These are phyloP conservation scores for Solenodon paradoxus DNA, from an alignment of 2,113 vertebrate species.

Conservation along the genomic window DNA sequence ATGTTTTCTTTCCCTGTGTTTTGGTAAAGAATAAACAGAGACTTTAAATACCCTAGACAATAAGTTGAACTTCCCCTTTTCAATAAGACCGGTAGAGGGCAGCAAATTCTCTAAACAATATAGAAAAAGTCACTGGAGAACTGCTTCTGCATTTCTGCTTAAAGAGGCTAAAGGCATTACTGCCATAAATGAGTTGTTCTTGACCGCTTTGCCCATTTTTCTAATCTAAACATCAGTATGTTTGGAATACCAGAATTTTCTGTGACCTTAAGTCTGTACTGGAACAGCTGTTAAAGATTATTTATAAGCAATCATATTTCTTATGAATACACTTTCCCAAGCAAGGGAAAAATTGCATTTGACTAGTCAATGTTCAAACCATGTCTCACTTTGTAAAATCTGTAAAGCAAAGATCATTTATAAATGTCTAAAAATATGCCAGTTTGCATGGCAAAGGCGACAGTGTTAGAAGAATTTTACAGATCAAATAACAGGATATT, in stretches of 20 bases:
- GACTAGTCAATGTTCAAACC: background rate
- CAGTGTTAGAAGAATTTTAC: background rate
- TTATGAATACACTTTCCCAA: background rate
- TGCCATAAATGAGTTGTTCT: background rate
- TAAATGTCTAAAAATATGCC: background rate
- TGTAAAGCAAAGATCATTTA: background rate
- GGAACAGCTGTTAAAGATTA: background rate
- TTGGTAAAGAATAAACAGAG: background rate
- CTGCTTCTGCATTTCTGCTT: background rate
- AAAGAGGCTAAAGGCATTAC: background rate
- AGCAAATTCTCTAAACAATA: background rate
- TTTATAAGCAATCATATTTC: background rate
- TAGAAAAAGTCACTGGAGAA: background rate
- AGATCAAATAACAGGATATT: background rate
- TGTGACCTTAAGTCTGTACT: background rate
- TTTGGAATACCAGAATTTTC: slow-evolving; percentile 12
- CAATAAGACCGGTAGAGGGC: background rate
- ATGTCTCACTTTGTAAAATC: background rate
- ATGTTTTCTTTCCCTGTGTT: background rate
- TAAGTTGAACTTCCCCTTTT: background rate
- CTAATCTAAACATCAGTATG: too few species aligned
- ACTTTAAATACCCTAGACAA: background rate
- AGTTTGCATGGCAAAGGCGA: background rate
- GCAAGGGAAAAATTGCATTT: background rate
- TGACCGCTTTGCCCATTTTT: background rate